Evolutionary conservation across 2,797 vertebrate species (phyloP).

Genomic region (Acropternis orthonyx): DNA sequence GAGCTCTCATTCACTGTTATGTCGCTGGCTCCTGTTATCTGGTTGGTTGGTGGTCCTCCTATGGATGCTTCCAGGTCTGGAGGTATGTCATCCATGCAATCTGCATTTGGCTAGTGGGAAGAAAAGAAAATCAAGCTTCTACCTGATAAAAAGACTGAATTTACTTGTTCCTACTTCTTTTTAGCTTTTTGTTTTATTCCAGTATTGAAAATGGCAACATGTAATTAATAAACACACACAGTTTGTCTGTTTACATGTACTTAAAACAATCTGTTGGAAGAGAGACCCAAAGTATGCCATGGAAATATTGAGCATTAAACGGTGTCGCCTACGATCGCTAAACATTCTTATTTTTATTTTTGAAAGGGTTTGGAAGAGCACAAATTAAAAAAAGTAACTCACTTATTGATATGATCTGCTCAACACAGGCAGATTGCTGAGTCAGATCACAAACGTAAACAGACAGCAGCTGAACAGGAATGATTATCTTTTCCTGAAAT

Average conservation of each 20-base stretch:
- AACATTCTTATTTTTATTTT: neutral
- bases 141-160: neutral
- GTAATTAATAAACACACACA: neutral
- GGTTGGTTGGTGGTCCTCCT: slow-evolving; percentile 84
- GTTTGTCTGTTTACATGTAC: neutral
- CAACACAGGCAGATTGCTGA: neutral
- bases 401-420: neutral
- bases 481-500: neutral
- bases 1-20: slow-evolving; percentile 91
- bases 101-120: slow-evolving; percentile 83
- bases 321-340: neutral
- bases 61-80: slow-evolving; percentile 89
- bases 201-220: neutral
- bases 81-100: slow-evolving; percentile 89
- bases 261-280: neutral
- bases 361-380: neutral
- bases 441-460: slow-evolving; percentile 21
- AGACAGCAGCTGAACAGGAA: neutral
- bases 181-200: neutral
- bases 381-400: neutral
- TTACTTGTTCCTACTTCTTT: neutral
- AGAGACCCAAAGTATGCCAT: neutral
- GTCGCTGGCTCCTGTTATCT: slow-evolving; percentile 90
- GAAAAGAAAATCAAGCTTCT: neutral
- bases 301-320: neutral